These are phyloP conservation scores for Sylvicapra grimmia DNA, from an alignment of 2,113 vertebrate genomes.

Conservation along the genomic window DNA sequence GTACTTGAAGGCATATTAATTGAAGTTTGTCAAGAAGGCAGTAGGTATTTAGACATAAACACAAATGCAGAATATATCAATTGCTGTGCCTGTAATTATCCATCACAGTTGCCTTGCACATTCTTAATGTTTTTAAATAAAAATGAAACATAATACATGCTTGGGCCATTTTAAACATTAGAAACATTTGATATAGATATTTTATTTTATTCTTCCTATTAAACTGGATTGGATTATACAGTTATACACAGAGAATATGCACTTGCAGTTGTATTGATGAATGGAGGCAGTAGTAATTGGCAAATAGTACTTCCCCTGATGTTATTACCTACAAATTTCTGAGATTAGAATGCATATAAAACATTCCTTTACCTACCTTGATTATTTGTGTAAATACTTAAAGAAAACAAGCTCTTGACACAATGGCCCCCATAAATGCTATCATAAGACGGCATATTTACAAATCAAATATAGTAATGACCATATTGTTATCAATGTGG, in stretches of 20 bases:
- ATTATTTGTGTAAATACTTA: constrained; percentile 67
- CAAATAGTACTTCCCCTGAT: constrained; percentile 36
- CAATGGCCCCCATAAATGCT: background rate
- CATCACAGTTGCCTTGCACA: background rate
- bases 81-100: constrained; percentile 16
- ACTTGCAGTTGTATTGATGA: background rate
- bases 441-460: background rate
- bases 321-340: constrained; percentile 67
- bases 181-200: background rate
- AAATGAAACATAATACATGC: background rate
- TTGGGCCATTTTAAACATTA: background rate
- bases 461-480: constrained; percentile 3
- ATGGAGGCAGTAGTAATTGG: background rate
- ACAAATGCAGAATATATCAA: constrained; percentile 53
- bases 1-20: constrained; percentile 63
- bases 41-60: constrained; percentile 54
- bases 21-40: constrained; percentile 61
- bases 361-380: constrained; percentile 53
- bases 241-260: background rate
- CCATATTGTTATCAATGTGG: background rate
- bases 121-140: constrained; percentile 19
- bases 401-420: constrained; percentile 58
- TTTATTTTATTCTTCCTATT: constrained; percentile 42
- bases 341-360: constrained; percentile 57
- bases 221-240: constrained; percentile 21